A percentile compares a stretch with the other conserved stretches of the same genome.
Conservation (phyloP, 2,113 vertebrate genomes). For the Pituophis catenifer region DNA sequence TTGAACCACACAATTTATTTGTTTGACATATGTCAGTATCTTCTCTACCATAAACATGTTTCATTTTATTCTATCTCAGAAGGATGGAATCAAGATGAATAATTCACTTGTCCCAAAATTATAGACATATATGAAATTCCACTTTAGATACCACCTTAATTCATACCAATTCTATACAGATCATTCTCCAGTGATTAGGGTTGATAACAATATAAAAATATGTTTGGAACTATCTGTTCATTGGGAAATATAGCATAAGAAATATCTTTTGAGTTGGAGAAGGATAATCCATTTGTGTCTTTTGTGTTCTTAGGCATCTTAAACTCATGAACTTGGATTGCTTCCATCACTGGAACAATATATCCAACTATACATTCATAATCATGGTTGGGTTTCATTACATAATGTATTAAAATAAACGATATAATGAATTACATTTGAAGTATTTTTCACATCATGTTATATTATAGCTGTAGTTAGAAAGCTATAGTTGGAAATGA, state of each 20-base stretch:
- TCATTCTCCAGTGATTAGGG: not conserved
- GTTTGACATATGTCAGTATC: not conserved
- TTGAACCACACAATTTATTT: not conserved
- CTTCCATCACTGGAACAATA: not conserved
- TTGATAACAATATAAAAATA: too few species aligned
- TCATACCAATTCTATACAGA: not conserved
- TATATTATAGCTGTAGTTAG: not conserved
- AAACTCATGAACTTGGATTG: not conserved
- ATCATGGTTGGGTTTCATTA: not conserved
- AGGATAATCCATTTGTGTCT: not conserved
- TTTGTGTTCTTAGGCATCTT: not conserved
- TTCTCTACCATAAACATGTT: not conserved
- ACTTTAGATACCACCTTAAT: not conserved
- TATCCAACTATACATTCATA: not conserved
- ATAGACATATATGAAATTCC: not conserved
- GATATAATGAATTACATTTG: not conserved
- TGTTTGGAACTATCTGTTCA: not conserved
- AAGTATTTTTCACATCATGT: not conserved
- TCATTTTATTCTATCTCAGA: not conserved
- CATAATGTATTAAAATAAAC: not conserved
- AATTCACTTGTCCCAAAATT: not conserved
- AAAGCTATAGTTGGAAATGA: not conserved
- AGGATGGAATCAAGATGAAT: not conserved
- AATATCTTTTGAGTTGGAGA: not conserved
- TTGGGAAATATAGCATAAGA: not conserved